phyloP scores from a whole-genome alignment of 2,113 vertebrate genomes.

The Hepsetus odoe region DNA sequence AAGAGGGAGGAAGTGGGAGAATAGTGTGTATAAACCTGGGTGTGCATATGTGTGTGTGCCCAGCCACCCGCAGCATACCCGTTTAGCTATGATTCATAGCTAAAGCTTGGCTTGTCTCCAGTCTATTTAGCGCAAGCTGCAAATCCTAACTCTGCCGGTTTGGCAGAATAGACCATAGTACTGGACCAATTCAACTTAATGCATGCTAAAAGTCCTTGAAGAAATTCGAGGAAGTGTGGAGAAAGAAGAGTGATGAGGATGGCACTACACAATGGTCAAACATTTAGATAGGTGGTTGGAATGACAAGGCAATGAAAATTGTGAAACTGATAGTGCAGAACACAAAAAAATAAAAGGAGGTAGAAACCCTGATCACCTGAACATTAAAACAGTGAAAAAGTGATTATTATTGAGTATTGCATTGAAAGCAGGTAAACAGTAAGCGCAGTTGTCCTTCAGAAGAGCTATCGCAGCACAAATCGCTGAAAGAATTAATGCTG shows the following conservation, averaged over 20 bases:
- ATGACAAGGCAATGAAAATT: background rate
- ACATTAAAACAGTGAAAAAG: too few species aligned
- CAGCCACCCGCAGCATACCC: conserved; percentile 10
- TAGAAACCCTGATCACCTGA: too few species aligned
- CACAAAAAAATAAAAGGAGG: background rate
- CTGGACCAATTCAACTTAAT: conserved; percentile 12
- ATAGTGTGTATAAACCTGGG: conserved; percentile 1
- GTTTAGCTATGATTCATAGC: conserved; percentile 39
- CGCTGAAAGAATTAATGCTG: too few species aligned
- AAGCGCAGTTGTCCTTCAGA: too few species aligned
- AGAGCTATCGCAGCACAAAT: too few species aligned
- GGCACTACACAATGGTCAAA: background rate
- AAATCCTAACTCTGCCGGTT: conserved; percentile 33
- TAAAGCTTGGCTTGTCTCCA: conserved; percentile 33
- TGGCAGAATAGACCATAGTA: conserved; percentile 2
- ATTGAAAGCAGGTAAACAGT: too few species aligned
- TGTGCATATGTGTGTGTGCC: background rate
- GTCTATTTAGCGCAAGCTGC: conserved; percentile 33
- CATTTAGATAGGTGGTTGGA: conserved; percentile 20
- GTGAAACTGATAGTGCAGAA: conserved; percentile 8
- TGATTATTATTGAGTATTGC: too few species aligned
- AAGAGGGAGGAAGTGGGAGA: background rate
- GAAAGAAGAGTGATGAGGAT: background rate
- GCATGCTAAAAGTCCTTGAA: conserved; percentile 36
- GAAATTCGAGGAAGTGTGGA: conserved; percentile 2